phyloP scores from a whole-genome alignment of 2,797 vertebrate genomes.

The Scarus forsteni region DNA sequence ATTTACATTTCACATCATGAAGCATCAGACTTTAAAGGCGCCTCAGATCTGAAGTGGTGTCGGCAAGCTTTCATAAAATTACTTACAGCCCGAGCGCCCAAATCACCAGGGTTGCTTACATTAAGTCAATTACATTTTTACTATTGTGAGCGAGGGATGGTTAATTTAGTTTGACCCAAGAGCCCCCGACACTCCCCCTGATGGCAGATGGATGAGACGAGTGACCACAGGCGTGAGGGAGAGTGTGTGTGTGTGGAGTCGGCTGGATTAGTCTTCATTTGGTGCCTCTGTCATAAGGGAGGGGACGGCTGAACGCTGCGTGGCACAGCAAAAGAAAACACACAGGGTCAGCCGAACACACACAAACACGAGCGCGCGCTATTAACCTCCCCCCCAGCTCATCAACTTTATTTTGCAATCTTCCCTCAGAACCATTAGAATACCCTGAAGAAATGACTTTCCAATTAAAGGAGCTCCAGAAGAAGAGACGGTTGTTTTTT shows the following conservation, averaged over 20 bases:
- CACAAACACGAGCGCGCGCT: slow-evolving; percentile 87
- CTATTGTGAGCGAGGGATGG: slow-evolving; percentile 76
- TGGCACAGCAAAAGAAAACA: slow-evolving; percentile 82
- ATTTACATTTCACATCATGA: too few species aligned
- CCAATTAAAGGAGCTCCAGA: slow-evolving; percentile 99
- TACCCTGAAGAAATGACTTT: slow-evolving; percentile 99
- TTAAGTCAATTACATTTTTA: slow-evolving; percentile 82
- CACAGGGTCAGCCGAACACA: slow-evolving; percentile 74
- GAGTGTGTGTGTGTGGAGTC: slow-evolving; percentile 87
- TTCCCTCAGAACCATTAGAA: slow-evolving; percentile 99
- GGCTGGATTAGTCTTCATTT: slow-evolving; percentile 88
- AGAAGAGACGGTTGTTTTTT: slow-evolving; percentile 83
- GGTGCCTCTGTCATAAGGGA: slow-evolving; percentile 89
- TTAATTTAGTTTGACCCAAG: slow-evolving; percentile 81
- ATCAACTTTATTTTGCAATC: slow-evolving; percentile 99
- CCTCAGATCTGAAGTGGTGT: slow-evolving; percentile 54
- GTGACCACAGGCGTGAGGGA: slow-evolving; percentile 75
- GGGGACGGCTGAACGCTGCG: slow-evolving; percentile 83
- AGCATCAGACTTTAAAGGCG: slow-evolving; percentile 10
- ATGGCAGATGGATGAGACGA: slow-evolving; percentile 73
- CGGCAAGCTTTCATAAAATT: slow-evolving; percentile 52
- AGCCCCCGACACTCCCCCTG: slow-evolving; percentile 72
- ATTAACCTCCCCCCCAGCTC: slow-evolving; percentile 97
- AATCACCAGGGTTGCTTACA: slow-evolving; percentile 71
- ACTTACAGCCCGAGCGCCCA: slow-evolving; percentile 50